Evolutionary conservation across 2,113 vertebrate species (phyloP).

Genomic region (Symphodus melops): DNA sequence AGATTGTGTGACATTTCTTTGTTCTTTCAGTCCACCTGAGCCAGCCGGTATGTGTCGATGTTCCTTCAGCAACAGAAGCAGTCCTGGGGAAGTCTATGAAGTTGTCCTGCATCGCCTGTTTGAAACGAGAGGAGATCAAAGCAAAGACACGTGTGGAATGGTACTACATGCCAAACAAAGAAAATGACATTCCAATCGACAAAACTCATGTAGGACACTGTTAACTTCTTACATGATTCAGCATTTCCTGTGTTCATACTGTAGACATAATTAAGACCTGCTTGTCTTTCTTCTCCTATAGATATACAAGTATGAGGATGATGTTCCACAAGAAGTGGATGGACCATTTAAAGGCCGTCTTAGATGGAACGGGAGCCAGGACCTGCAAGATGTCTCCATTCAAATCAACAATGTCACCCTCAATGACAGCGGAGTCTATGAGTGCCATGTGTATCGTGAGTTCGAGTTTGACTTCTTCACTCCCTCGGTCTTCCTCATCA

Average conservation of each 20-base stretch:
- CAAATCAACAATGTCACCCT: slow-evolving; percentile 86
- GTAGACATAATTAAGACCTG: neutral
- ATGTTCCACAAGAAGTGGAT: slow-evolving; percentile 50
- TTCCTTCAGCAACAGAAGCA: slow-evolving; percentile 89
- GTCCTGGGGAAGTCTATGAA: slow-evolving; percentile 89
- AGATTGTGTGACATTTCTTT: slow-evolving; percentile 9
- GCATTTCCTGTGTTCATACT: neutral
- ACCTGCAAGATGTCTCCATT: slow-evolving; percentile 95
- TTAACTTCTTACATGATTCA: neutral
- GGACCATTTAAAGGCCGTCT: slow-evolving; percentile 88
- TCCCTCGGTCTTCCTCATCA: slow-evolving; percentile 73
- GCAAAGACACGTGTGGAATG: slow-evolving; percentile 89
- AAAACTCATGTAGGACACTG: slow-evolving; percentile 81
- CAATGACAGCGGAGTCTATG: slow-evolving; percentile 90
- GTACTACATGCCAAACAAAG: slow-evolving; percentile 84
- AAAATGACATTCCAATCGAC: slow-evolving; percentile 15
- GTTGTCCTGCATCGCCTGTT: slow-evolving; percentile 93
- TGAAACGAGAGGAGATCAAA: slow-evolving; percentile 93
- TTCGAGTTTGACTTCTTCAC: slow-evolving; percentile 90
- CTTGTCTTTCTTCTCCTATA: slow-evolving; percentile 55
- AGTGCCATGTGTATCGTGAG: slow-evolving; percentile 87
- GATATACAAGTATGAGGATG: slow-evolving; percentile 86
- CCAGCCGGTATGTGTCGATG: slow-evolving; percentile 91
- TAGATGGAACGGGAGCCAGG: slow-evolving; percentile 91
- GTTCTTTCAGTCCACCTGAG: slow-evolving; percentile 83